Evolutionary conservation across 2,113 vertebrate genomes (phyloP).

Genomic region (Perca flavescens): DNA sequence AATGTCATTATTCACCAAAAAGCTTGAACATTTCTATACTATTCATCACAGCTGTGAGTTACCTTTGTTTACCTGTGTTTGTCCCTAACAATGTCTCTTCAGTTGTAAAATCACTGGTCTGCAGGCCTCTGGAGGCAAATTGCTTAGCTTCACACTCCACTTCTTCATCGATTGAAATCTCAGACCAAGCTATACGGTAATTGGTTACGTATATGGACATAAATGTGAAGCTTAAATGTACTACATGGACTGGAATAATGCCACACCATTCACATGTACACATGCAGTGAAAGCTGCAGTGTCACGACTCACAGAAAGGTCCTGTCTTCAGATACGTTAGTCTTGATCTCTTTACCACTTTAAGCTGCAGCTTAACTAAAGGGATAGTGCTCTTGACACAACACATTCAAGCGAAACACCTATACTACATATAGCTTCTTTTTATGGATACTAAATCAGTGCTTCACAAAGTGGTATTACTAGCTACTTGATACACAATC

Average conservation of each 20-base stretch:
- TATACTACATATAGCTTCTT: neutral
- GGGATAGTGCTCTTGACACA: slow-evolving; percentile 68
- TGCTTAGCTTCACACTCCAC: neutral
- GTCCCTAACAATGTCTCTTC: neutral
- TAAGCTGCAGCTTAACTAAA: slow-evolving; percentile 83
- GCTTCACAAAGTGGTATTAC: slow-evolving; percentile 2
- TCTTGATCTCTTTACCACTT: slow-evolving; percentile 79
- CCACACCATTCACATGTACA: slow-evolving; percentile 7
- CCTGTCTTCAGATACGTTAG: slow-evolving; percentile 64
- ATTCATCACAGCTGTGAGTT: neutral
- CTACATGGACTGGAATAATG: neutral
- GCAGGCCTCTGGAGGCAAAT: neutral
- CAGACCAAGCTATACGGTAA: neutral
- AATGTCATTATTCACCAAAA: neutral
- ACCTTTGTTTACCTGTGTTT: neutral
- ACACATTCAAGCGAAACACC: slow-evolving; percentile 48
- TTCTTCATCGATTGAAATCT: slow-evolving; percentile 4
- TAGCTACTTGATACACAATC: slow-evolving; percentile 1
- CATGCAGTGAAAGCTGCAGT: slow-evolving; percentile 53
- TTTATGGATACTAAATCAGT: neutral
- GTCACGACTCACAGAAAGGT: slow-evolving; percentile 66
- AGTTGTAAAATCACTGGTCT: neutral
- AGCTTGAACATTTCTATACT: neutral
- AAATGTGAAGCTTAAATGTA: slow-evolving; percentile 9
- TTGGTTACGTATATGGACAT: neutral